Evolutionary conservation across 2,113 vertebrate species (phyloP).

Genomic region (Steatornis caripensis): DNA sequence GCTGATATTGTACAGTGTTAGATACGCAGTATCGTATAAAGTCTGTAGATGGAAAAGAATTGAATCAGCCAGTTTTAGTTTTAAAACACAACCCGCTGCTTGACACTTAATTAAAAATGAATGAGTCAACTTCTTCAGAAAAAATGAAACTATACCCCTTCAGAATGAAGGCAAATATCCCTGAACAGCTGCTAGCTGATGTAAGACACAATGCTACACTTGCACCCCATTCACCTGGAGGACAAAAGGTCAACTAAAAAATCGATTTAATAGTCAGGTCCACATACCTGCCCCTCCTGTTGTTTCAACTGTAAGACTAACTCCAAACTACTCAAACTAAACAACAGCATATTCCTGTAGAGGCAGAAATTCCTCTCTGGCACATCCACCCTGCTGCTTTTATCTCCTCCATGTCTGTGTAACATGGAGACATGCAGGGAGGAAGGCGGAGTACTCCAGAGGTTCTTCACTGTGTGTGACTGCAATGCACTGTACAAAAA

Average conservation of each 20-base stretch:
- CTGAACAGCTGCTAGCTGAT: background rate
- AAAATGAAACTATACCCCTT: background rate
- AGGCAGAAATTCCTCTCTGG: background rate
- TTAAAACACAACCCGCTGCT: background rate
- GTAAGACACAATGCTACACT: background rate
- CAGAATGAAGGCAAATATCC: background rate
- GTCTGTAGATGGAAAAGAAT: constrained; percentile 76
- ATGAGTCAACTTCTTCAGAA: background rate
- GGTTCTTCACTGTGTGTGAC: background rate
- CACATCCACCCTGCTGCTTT: background rate
- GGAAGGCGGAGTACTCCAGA: background rate
- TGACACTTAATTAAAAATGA: background rate
- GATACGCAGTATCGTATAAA: constrained; percentile 94
- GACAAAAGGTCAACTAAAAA: background rate
- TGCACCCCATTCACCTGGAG: background rate
- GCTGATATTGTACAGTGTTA: constrained; percentile 99
- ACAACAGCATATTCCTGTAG: background rate
- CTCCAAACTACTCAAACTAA: background rate
- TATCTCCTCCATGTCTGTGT: background rate
- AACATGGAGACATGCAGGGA: background rate
- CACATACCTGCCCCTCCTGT: no score
- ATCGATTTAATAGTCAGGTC: background rate
- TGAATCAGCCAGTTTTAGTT: background rate
- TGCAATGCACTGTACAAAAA: background rate
- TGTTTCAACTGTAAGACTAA: background rate